Percentiles rank a stretch among this genome's conserved stretches.
phyloP scores from a whole-genome alignment of 2,797 vertebrate species.

The Pipistrellus kuhlii region DNA sequence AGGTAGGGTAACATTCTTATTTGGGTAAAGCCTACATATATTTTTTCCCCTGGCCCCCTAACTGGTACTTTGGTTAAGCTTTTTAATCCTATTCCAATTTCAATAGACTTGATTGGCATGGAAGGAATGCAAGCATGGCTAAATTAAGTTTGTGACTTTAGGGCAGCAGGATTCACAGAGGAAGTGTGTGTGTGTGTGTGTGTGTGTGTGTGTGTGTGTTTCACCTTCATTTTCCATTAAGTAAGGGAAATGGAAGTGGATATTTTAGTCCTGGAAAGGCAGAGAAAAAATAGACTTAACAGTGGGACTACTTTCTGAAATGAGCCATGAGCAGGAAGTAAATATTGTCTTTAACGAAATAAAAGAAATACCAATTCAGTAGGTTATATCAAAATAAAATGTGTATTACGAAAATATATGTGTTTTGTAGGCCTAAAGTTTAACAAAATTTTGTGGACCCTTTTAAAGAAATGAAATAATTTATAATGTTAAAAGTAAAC shows the following conservation, averaged over 20 bases:
- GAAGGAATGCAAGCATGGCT: slow-evolving; percentile 63
- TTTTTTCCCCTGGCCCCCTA: neutral
- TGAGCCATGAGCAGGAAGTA: slow-evolving; percentile 54
- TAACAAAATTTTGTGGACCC: neutral
- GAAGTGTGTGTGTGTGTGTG: slow-evolving; percentile 27
- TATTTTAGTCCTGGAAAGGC: slow-evolving; percentile 75
- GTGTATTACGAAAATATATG: neutral
- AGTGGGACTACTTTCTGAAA: slow-evolving; percentile 55
- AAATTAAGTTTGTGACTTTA: slow-evolving; percentile 77
- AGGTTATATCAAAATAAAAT: slow-evolving; percentile 53
- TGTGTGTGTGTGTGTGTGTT: neutral
- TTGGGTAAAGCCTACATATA: neutral
- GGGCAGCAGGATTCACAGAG: slow-evolving; percentile 69
- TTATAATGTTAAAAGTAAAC: neutral
- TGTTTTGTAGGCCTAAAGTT: neutral
- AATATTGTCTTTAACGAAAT: slow-evolving; percentile 67
- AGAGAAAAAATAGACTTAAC: slow-evolving; percentile 64
- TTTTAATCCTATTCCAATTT: slow-evolving; percentile 79
- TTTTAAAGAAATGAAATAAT: slow-evolving; percentile 41
- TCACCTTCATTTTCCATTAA: slow-evolving; percentile 80
- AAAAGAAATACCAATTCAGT: slow-evolving; percentile 31
- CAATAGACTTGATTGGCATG: slow-evolving; percentile 80
- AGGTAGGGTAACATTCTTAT: slow-evolving; percentile 37
- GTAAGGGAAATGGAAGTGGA: slow-evolving; percentile 77
- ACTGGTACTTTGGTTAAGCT: slow-evolving; percentile 73